These are phyloP conservation scores for Zeuzera pyrina DNA, from an alignment of 2,888 invertebrate species.

Conservation along the genomic window DNA sequence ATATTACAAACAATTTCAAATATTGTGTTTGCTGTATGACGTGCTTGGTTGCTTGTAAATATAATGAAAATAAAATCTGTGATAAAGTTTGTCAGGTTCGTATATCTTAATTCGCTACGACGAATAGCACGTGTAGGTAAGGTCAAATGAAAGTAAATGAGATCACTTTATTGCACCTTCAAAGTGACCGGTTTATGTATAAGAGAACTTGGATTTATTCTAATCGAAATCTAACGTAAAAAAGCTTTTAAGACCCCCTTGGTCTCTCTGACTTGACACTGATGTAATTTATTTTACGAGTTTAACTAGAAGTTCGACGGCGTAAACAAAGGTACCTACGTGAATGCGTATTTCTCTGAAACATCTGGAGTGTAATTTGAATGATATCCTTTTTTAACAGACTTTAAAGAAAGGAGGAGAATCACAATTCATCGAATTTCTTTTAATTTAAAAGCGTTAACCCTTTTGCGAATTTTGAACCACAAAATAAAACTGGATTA, in stretches of 20 bases:
- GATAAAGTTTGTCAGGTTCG: slow-evolving; percentile 12
- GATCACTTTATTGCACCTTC: slow-evolving; percentile 33
- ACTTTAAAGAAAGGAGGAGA: too few relatives aligned
- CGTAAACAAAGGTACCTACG: slow-evolving; percentile 24
- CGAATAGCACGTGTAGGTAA: slow-evolving; percentile 26
- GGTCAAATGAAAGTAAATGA: slow-evolving; percentile 48
- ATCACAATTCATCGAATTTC: too few relatives aligned
- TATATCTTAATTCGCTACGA: slow-evolving; percentile 33
- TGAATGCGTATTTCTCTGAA: too few relatives aligned
- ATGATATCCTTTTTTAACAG: too few relatives aligned
- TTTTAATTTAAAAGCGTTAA: too few relatives aligned
- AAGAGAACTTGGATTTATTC: slow-evolving; percentile 49
- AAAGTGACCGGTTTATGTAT: slow-evolving; percentile 53
- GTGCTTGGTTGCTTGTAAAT: slow-evolving; percentile 9
- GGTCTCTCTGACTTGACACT: slow-evolving; percentile 22
- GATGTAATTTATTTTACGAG: slow-evolving; percentile 37
- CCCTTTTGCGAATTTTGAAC: too few relatives aligned
- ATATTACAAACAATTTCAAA: too few relatives aligned
- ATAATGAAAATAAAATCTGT: slow-evolving; percentile 16
- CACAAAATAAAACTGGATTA: too few relatives aligned
- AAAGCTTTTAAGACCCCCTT: slow-evolving; percentile 34
- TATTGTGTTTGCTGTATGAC: too few relatives aligned
- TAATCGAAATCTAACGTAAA: slow-evolving; percentile 30
- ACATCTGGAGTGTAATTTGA: too few relatives aligned
- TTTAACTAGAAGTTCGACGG: slow-evolving; percentile 21